Conservation (phyloP, 2,113 vertebrate genomes). For the Dinomys branickii region DNA sequence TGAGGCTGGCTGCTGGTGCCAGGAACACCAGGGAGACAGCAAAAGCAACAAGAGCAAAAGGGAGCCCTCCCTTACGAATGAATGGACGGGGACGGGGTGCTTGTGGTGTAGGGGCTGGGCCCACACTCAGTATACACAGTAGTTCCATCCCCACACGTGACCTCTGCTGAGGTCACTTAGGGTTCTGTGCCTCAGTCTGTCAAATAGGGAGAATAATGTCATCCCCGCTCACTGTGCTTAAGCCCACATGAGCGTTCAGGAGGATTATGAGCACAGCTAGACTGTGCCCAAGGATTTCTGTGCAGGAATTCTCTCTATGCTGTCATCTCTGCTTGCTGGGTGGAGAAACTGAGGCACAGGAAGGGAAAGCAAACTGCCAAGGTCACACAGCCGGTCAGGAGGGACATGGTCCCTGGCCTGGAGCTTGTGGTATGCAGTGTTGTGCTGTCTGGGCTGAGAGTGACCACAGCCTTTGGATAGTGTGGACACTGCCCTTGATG, state of each 20-base stretch:
- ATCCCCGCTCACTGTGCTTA: rapidly evolving
- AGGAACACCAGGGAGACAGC: rapidly evolving
- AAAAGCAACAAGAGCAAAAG: no score
- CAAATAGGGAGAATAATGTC: rapidly evolving
- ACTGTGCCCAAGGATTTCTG: rapidly evolving
- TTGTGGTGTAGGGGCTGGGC: background rate
- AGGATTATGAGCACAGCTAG: rapidly evolving
- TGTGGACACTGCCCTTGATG: rapidly evolving
- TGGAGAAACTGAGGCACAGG: background rate
- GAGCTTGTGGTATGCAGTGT: background rate
- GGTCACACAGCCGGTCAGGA: background rate
- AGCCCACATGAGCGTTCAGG: rapidly evolving
- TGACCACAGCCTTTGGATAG: no score
- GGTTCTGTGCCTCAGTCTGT: background rate
- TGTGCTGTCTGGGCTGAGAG: no score
- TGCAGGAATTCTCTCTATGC: rapidly evolving
- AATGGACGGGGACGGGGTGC: background rate
- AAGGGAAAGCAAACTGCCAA: rapidly evolving
- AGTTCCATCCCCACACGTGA: rapidly evolving
- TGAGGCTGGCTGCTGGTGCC: background rate
- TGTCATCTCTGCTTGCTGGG: background rate
- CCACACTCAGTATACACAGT: rapidly evolving
- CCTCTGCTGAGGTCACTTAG: background rate
- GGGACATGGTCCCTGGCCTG: background rate
- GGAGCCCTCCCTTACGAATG: no score